Percentiles rank a stretch among this genome's conserved stretches.
Evolutionary conservation across 2,797 vertebrate species (phyloP).

Genomic region (Synaphobranchus kaupii): DNA sequence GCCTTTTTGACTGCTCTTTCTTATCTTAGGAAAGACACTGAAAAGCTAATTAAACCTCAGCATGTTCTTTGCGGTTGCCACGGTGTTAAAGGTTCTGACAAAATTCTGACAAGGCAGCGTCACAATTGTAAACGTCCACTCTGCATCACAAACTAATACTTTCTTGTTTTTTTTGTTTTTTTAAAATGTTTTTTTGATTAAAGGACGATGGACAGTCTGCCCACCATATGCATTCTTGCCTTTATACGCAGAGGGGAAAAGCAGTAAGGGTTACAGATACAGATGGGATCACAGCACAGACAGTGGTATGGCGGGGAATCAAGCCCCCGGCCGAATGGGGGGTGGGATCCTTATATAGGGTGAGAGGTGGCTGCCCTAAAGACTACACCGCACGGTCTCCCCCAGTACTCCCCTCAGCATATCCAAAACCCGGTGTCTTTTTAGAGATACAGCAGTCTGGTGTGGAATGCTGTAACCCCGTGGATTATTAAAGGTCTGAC

Average conservation of each 20-base stretch:
- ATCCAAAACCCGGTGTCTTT: neutral
- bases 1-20: conserved; percentile 16
- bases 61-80: neutral
- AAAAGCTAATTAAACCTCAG: conserved; percentile 20
- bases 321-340: neutral
- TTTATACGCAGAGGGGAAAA: neutral
- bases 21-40: conserved; percentile 18
- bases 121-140: neutral
- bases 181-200: too few relatives aligned
- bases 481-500: neutral
- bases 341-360: neutral
- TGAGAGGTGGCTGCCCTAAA: neutral
- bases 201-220: neutral
- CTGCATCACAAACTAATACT: neutral
- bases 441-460: neutral
- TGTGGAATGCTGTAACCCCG: neutral
- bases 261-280: neutral
- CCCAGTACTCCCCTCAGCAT: too few relatives aligned
- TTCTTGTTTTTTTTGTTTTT: neutral
- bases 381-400: neutral
- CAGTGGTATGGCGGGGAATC: neutral
- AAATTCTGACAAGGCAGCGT: neutral
- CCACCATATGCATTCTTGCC: neutral
- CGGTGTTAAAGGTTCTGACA: conserved; percentile 13
- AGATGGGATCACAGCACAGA: neutral